Evolutionary conservation across 1,140 invertebrate genomes (phyloP), one percentile per base, ranked within the genome.

Genomic region (Psilanteris sp.): DNA sequence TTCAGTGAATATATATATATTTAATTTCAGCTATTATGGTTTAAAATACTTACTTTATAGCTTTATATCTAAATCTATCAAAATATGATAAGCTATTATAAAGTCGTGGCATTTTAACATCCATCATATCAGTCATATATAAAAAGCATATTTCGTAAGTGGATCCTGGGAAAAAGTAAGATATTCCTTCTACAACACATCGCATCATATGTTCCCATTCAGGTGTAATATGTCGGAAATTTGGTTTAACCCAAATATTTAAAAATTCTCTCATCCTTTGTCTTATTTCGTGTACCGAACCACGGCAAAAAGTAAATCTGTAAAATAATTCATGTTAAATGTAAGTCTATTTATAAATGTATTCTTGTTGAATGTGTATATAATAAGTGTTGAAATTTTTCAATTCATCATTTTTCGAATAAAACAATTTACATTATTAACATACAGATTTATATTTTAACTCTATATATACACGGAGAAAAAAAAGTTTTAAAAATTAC

Each of bases 271-370:
- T 44, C n/a, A 82, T 83, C 2, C 90, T 77, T 22, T 79, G 29
- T 34, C 75, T 70, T 1, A 90, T 81, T 15, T 89, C 87, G 10
- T 84, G 72, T 18, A 90, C 67, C 20, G 73, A 84, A 0, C 89
- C 90, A 0, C 81, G 78, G 68, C 91, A 92, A 16, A 92, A 87
- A 71, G 92, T 93, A 66, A 88, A 91, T 3, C 88, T 84, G 48
- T 3, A 20, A 20, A 20, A 3, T 20, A 20, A 20, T 3, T 20
- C 18, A 20, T 20, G 5, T 20, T 20, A 20, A 3, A 20, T 5
- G 18, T 5, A 3, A 20, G 2, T 3, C 18, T 3, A 3, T 20
- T 20, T 20, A 20, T 20, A n/a, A n/a, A n/a, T n/a, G n/a, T n/a
- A n/a, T n/a, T n/a, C n/a, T n/a, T n/a, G n/a, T n/a, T n/a, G n/a